Evolutionary conservation across 2,797 vertebrate species (phyloP), one percentile per base, ranked within the genome.

Genomic region (Bufotes viridis): DNA sequence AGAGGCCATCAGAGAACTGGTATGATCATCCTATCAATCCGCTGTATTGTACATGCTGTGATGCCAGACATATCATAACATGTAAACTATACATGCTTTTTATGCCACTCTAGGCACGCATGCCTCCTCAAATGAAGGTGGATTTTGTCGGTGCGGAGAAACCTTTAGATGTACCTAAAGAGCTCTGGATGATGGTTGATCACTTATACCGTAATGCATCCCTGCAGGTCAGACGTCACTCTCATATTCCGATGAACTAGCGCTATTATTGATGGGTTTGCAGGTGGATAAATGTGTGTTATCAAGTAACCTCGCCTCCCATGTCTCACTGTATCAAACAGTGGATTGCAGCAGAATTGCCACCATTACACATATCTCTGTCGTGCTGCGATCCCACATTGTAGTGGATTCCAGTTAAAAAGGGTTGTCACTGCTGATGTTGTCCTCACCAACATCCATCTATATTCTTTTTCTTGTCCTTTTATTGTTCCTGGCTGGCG

Each of bases 131-230:
- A 58, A 80, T 10, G 72, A 92, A 93, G 3, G 90, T 87, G 29
- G 90, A 90, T 20, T 76, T 84, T 81, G 89, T 63, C 87, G 90
- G 90, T 70, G 69, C 85, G 82, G 97, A 98, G 83, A 97, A 95
- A 83, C 96, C 96, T 63, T 92, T 98, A 88, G 95, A 96, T 82
- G 97, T 99, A 88, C 98, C 98, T 3, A 99, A 99, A 93, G 98
- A 99, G 88, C 94, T 99, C 85, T 98, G 97, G 96, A 98, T 98
- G 96, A 96, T 99, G 97, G 97, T 99, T 90, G 97, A 99, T 92
- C 96, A 98, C 93, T 93, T 99, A 78, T 97, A 96, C 72, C 96
- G 96, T 86, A 96, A 95, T 67, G 97, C 96, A 88, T 91, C 96
- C 88, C 96, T 96, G 91, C 98, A 99, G 96, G 98, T 99, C 55